Base-by-base conservation (phyloP, 2,888 invertebrate species). In the Beris chalybata region DNA sequence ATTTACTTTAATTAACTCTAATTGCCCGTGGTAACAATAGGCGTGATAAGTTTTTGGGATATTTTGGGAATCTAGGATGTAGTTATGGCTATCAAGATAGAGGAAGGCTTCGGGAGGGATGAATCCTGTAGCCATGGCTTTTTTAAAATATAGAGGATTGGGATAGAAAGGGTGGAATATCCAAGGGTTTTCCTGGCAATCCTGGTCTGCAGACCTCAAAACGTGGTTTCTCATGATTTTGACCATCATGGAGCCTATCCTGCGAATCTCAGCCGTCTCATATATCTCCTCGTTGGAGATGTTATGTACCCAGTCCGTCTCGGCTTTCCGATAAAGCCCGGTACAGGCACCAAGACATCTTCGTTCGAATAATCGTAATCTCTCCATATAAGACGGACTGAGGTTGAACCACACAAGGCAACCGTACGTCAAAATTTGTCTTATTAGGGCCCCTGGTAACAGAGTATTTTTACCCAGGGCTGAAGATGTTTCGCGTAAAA, bases 321-420 rank as follows among this genome's bases (percentile, higher is more conserved):
- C 58, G 13, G 58, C 15, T 30, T 45, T 58, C 22, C 58, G 44
- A 38, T 52, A 64, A 38, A 43, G 9, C 30, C 53, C 38, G 12
- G 4, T 53, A 53, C 64, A 52, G 4, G 50, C 52, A 11, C 64
- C 38, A 3, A 64, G 29, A 12, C 52, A 53, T 22, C 15, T 38
- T 3, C 64, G 30, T 29, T 64, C 64, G 38, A 64, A 64, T 12
- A 64, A 13, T 64, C 64, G 5, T 32, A 50, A 0, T 7, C 15
- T 52, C 32, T 64, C 64, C 64, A 64, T 64, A 12, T 13, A 30
- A 13, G 12, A 7, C 12, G 64, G 31, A 38, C 64, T 64, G 29
- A n/a, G 50, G 52, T 53, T 64, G 29, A n/a, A 64, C 64, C 64
- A 64, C 15, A 59, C 12, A 15, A 11, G 48, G 15, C 59, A 50